A percentile compares a stretch with the other conserved stretches of the same genome.
phyloP scores from a whole-genome alignment of 2,888 invertebrate genomes.

The Aphrophora alni region DNA sequence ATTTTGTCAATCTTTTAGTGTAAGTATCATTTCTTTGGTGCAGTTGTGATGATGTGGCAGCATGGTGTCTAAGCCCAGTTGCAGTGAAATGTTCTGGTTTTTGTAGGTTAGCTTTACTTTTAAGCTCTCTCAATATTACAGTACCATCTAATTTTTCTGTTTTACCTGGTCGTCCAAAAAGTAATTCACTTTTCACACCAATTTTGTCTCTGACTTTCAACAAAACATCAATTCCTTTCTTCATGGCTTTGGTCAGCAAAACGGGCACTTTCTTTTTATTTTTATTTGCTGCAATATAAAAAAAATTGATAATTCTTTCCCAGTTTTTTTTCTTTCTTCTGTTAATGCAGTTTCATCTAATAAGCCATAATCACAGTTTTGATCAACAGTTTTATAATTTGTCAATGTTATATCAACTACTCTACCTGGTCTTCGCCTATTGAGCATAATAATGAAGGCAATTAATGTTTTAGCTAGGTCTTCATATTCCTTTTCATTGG shows the following conservation, averaged over 20 bases:
- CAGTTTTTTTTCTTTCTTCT: not conserved
- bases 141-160: not conserved
- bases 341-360: not conserved
- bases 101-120: no score
- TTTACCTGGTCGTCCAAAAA: not conserved
- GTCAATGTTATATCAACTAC: not conserved
- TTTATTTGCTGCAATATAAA: not conserved
- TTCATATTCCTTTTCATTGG: no score
- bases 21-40: no score
- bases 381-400: not conserved
- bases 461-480: no score
- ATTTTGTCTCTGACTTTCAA: not conserved
- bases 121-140: not conserved
- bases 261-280: conserved; percentile 16
- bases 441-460: no score
- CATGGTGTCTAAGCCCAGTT: no score
- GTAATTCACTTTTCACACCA: not conserved
- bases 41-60: no score
- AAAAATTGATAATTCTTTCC: not conserved
- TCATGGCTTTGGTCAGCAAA: not conserved
- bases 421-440: not conserved
- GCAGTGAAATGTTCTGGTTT: no score
- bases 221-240: not conserved
- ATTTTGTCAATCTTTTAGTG: no score
- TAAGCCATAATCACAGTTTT: not conserved